These are phyloP conservation scores for Antechinus flavipes DNA, from an alignment of 2,113 vertebrate species.

Conservation along the genomic window DNA sequence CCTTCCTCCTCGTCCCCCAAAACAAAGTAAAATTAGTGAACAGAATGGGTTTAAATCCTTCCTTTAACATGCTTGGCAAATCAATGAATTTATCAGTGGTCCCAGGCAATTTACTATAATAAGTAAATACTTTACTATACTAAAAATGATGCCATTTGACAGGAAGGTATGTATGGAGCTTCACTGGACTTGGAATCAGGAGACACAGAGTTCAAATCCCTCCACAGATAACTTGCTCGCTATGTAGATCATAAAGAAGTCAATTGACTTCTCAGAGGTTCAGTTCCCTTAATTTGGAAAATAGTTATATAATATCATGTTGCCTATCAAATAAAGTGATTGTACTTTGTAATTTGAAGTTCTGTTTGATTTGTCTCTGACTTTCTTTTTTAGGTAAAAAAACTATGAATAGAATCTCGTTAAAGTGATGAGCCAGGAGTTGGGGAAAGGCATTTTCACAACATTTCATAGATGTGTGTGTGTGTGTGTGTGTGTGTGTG, in stretches of 20 bases:
- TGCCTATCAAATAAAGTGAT: background rate
- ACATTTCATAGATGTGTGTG: background rate
- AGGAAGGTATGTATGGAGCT: background rate
- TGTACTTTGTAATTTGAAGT: background rate
- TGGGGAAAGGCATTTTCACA: background rate
- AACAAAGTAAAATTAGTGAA: background rate
- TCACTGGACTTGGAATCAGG: background rate
- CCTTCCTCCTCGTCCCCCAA: background rate
- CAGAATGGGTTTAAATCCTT: background rate
- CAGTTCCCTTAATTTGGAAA: background rate
- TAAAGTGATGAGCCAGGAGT: background rate
- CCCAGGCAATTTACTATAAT: background rate
- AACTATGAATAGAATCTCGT: background rate
- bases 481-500: background rate
- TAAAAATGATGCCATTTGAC: background rate
- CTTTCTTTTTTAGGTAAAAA: too few species aligned
- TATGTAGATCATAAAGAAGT: background rate
- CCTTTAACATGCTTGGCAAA: background rate
- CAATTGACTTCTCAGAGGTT: background rate
- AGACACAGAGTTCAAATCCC: background rate
- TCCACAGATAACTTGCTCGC: background rate
- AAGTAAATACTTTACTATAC: background rate
- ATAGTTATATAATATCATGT: background rate
- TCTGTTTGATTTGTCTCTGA: background rate
- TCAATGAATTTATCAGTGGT: background rate